These are phyloP conservation scores for Caenorhabditis inopinata DNA, from an alignment of 1,140 invertebrate species.

Conservation along the genomic window DNA sequence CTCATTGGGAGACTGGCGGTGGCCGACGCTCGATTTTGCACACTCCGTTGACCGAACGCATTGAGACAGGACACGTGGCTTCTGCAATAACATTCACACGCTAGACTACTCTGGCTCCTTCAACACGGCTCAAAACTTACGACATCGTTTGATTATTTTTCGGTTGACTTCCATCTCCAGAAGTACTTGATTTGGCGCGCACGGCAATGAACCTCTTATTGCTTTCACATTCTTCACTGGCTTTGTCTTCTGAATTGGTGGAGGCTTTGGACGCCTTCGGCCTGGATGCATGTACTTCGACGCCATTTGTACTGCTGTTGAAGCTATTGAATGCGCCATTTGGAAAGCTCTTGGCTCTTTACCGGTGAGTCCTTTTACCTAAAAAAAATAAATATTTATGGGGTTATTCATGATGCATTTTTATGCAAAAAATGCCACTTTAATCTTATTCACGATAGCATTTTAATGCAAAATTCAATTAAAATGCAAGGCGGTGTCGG, in stretches of 20 bases:
- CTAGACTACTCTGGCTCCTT: not conserved
- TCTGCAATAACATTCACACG: conserved; percentile 16
- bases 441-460: too few species aligned
- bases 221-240: conserved; percentile 15
- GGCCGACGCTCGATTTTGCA: conserved; percentile 23
- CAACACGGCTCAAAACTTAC: not conserved
- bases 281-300: conserved; percentile 14
- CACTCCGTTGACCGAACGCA: conserved; percentile 29
- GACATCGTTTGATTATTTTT: conserved; percentile 25
- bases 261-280: not conserved
- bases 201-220: not conserved
- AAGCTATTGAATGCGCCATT: conserved; percentile 24
- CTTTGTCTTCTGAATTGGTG: not conserved
- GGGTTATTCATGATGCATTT: too few species aligned
- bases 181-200: conserved; percentile 19
- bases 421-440: too few species aligned
- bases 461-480: too few species aligned
- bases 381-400: too few species aligned
- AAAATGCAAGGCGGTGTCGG: too few species aligned
- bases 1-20: not conserved
- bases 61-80: conserved; percentile 29
- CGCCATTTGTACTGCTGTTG: conserved; percentile 8
- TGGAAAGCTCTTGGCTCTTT: not conserved
- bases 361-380: conserved; percentile 9
- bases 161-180: conserved; percentile 24